Percentiles rank a stretch among this genome's conserved stretches.
Evolutionary conservation across 2,888 invertebrate species (phyloP).

Genomic region (Athalia circularis): DNA sequence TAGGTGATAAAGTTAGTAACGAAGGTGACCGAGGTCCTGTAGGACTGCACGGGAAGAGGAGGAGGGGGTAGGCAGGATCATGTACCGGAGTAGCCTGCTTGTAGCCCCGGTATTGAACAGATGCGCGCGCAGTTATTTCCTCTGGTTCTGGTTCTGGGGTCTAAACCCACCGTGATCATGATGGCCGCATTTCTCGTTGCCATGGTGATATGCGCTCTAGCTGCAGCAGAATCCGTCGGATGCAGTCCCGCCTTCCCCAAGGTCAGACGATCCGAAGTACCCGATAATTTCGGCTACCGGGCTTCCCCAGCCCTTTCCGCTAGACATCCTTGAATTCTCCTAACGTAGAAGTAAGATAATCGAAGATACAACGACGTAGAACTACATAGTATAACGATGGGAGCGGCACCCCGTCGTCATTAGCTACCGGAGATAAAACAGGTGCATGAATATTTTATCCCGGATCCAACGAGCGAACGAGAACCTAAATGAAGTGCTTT

Average conservation of each 20-base stretch:
- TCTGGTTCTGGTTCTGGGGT: not conserved
- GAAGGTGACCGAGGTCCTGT: slow-evolving; percentile 47
- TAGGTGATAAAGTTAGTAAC: not conserved
- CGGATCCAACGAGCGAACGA: too few species aligned
- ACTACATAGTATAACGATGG: too few species aligned
- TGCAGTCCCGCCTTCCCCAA: slow-evolving; percentile 50
- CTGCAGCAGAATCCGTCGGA: slow-evolving; percentile 3
- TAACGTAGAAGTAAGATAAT: not conserved
- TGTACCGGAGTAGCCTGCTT: slow-evolving; percentile 53
- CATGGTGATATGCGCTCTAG: slow-evolving; percentile 40
- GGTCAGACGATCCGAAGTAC: slow-evolving; percentile 49
- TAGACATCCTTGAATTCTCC: not conserved
- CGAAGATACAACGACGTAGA: not conserved
- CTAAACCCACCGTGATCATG: slow-evolving; percentile 3
- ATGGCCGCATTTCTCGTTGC: slow-evolving; percentile 44
- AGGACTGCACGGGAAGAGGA: slow-evolving; percentile 20
- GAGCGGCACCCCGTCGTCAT: too few species aligned
- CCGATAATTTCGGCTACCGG: not conserved
- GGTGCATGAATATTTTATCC: too few species aligned
- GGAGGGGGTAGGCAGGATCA: slow-evolving; percentile 56
- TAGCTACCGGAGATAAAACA: too few species aligned
- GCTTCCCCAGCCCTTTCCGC: not conserved
- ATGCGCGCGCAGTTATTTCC: slow-evolving; percentile 64
- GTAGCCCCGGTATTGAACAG: slow-evolving; percentile 62
- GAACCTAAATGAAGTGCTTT: too few species aligned